Percentiles rank a stretch among this genome's conserved stretches.
Conservation (phyloP, 2,113 vertebrate species). For the Ancistrus triradiatus region DNA sequence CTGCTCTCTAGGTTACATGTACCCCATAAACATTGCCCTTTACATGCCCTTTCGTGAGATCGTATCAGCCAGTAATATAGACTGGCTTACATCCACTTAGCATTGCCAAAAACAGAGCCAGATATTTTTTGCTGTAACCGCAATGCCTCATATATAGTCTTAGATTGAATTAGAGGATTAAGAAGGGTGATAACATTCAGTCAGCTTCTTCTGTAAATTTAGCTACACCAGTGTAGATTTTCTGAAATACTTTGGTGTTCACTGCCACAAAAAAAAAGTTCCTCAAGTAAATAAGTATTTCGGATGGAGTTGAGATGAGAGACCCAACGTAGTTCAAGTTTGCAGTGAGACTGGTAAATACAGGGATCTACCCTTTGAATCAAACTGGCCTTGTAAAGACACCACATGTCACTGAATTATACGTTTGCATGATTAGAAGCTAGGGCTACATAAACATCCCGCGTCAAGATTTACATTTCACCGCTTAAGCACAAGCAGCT, state of each 20-base stretch:
- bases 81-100: neutral
- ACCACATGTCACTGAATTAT: slow-evolving; percentile 74
- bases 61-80: neutral
- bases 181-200: neutral
- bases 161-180: slow-evolving; percentile 11
- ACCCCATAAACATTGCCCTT: no score
- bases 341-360: slow-evolving; percentile 66
- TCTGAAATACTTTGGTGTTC: neutral
- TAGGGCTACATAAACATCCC: slow-evolving; percentile 73
- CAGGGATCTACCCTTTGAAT: slow-evolving; percentile 73
- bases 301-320: slow-evolving; percentile 51
- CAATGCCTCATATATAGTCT: slow-evolving; percentile 3
- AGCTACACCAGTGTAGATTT: neutral
- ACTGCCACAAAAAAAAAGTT: neutral
- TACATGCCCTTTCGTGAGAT: no score
- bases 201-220: slow-evolving; percentile 8
- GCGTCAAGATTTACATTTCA: slow-evolving; percentile 75
- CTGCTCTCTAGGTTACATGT: no score
- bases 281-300: slow-evolving; percentile 48
- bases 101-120: neutral
- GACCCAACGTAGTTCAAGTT: slow-evolving; percentile 55
- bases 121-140: slow-evolving; percentile 14
- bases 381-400: slow-evolving; percentile 72
- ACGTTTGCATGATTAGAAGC: slow-evolving; percentile 76
- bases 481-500: slow-evolving; percentile 74